Percentiles rank a stretch among this genome's conserved stretches.
Conservation (phyloP, 2,797 vertebrate species). For the Xenopus petersii region DNA sequence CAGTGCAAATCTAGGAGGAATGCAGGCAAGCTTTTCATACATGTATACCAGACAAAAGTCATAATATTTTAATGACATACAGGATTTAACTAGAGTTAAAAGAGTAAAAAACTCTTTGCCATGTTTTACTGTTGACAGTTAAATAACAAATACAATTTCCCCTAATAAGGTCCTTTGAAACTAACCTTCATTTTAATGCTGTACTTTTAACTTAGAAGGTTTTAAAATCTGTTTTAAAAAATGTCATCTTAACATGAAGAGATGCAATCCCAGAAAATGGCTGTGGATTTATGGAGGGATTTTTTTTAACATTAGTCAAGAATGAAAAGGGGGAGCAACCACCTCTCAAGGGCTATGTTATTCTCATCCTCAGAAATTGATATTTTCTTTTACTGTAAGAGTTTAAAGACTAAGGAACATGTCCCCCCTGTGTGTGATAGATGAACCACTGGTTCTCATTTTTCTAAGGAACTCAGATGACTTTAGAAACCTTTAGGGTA, state of each 20-base stretch:
- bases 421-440: constrained; percentile 43
- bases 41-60: too few relatives aligned
- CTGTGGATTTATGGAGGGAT: constrained; percentile 23
- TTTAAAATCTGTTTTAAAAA: constrained; percentile 8
- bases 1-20: too few relatives aligned
- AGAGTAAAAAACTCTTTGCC: too few relatives aligned
- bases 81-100: too few relatives aligned
- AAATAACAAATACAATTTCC: too few relatives aligned
- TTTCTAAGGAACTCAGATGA: constrained; percentile 45
- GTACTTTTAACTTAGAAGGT: neutral
- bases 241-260: neutral
- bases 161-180: too few relatives aligned
- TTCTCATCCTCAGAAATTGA: constrained; percentile 43
- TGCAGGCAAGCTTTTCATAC: too few relatives aligned
- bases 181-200: too few relatives aligned
- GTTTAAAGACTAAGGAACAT: constrained; percentile 38
- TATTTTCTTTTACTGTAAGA: constrained; percentile 47
- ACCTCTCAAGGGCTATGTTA: constrained; percentile 34
- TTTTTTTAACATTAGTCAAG: constrained; percentile 32
- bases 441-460: constrained; percentile 39
- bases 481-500: constrained; percentile 47
- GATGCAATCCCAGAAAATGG: constrained; percentile 4
- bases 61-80: too few relatives aligned
- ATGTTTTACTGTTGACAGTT: too few relatives aligned
- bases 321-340: constrained; percentile 8